Conservation (phyloP, 2,113 vertebrate species). For the Antechinus flavipes region DNA sequence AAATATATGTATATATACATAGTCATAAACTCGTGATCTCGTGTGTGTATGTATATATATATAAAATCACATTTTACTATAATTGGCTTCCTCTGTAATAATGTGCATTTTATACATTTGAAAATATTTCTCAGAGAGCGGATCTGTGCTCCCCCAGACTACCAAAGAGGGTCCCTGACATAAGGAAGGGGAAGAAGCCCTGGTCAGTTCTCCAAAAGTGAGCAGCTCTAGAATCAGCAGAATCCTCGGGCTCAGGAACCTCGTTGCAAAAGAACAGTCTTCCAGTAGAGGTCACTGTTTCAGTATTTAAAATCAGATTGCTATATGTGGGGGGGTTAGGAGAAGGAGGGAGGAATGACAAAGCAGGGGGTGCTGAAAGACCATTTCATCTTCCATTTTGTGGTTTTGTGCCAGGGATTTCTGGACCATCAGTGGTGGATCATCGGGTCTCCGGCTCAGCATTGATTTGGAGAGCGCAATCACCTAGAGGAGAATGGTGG, state of each 20-base stretch:
- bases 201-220: not conserved
- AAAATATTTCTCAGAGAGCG: not conserved
- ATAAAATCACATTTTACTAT: not conserved
- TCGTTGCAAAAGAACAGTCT: not conserved
- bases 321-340: not conserved
- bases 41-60: not conserved
- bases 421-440: not conserved
- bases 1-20: not conserved
- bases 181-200: not conserved
- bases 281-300: slow-evolving; percentile 38
- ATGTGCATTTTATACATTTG: not conserved
- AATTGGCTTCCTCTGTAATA: not conserved
- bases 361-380: not conserved
- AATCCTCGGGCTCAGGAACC: not conserved
- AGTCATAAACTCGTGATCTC: no score
- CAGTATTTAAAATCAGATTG: not conserved
- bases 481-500: not conserved
- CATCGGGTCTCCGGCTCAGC: not conserved
- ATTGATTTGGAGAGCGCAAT: not conserved
- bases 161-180: not conserved
- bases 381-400: not conserved
- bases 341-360: not conserved
- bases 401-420: not conserved
- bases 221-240: not conserved
- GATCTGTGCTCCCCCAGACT: not conserved